These are phyloP conservation scores for Ormia ochracea DNA, from an alignment of 2,888 invertebrate genomes.

Conservation along the genomic window DNA sequence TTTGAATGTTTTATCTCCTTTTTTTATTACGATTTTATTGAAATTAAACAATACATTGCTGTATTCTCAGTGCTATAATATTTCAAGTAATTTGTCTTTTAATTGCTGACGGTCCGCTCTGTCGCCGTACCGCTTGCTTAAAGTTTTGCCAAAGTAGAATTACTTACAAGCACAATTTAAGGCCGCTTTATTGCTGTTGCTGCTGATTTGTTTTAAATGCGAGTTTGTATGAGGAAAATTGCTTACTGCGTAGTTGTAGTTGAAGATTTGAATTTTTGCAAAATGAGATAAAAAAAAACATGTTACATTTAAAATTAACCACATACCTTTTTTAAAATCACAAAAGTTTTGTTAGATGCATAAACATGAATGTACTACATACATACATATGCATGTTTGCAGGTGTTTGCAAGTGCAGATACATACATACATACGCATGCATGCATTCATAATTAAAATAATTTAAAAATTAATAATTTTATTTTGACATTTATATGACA, in stretches of 20 bases:
- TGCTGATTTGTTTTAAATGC: not conserved
- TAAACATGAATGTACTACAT: too few relatives aligned
- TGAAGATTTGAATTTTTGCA: not conserved
- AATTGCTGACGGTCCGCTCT: not conserved
- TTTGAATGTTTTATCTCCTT: constrained; percentile 23
- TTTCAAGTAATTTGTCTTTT: not conserved
- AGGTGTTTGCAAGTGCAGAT: too few relatives aligned
- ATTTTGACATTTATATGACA: constrained; percentile 37
- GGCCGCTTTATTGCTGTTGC: constrained; percentile 22
- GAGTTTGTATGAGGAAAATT: not conserved
- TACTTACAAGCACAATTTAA: constrained; percentile 38
- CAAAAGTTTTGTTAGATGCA: not conserved
- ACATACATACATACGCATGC: too few relatives aligned
- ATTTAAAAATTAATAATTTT: not conserved
- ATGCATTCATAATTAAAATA: too few relatives aligned
- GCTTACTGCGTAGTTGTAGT: constrained; percentile 45
- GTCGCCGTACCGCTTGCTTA: constrained; percentile 26
- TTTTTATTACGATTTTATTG: constrained; percentile 20
- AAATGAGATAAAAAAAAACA: not conserved
- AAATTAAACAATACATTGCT: constrained; percentile 13
- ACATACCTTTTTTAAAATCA: not conserved
- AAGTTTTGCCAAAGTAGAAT: not conserved
- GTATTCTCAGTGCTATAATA: not conserved
- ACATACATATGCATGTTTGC: too few relatives aligned
- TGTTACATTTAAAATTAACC: not conserved